Evolutionary conservation across 2,113 vertebrate species (phyloP).

Genomic region (Clarias magur): DNA sequence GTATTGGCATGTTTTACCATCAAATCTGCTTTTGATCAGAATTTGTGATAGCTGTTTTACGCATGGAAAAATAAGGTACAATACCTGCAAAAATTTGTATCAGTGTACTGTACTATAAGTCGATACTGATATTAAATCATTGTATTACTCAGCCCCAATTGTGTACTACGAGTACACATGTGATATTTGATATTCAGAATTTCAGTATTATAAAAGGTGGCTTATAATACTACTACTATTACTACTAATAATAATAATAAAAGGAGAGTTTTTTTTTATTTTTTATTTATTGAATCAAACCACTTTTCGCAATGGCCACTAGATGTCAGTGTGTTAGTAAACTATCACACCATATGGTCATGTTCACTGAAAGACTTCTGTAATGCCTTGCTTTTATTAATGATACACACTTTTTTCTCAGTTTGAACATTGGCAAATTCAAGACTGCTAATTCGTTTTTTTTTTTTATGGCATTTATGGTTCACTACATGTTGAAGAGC

Average conservation of each 20-base stretch:
- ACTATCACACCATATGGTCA: neutral
- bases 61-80: neutral
- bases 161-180: neutral
- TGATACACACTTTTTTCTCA: neutral
- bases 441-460: neutral
- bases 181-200: neutral
- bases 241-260: too few relatives aligned
- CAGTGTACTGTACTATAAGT: neutral
- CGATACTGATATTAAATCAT: neutral
- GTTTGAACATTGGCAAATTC: neutral
- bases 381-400: neutral
- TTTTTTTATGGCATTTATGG: neutral
- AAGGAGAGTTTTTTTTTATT: too few relatives aligned
- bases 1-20: neutral
- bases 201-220: neutral
- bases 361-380: neutral
- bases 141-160: neutral
- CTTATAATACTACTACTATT: too few relatives aligned
- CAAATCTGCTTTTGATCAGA: neutral
- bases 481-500: neutral
- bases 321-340: conserved; percentile 51
- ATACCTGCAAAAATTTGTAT: neutral
- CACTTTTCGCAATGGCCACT: conserved; percentile 45
- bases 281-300: neutral
- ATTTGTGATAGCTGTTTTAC: neutral